Evolutionary conservation across 2,888 invertebrate species (phyloP).

Genomic region (Lydus trimaculatus): DNA sequence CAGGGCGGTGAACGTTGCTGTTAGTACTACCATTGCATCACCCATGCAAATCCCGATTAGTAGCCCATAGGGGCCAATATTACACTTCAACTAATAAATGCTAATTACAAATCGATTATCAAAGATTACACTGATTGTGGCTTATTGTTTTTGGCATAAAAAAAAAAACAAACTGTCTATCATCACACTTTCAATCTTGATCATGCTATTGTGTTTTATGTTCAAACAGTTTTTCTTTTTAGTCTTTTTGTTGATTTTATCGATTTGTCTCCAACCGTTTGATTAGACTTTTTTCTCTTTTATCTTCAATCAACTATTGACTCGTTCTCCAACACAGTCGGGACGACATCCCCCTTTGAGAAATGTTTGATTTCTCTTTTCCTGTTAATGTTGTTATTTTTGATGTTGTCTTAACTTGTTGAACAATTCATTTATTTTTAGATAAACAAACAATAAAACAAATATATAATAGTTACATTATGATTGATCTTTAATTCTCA

Average conservation of each 20-base stretch:
- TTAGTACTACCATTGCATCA: not conserved
- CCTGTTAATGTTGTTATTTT: not conserved
- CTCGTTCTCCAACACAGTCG: not conserved
- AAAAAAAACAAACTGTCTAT: not conserved
- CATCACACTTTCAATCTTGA: not conserved
- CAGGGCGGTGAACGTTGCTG: slow-evolving; percentile 8
- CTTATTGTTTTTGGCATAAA: not conserved
- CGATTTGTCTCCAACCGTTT: slow-evolving; percentile 1
- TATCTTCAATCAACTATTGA: not conserved
- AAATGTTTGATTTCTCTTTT: not conserved
- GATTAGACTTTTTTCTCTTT: not conserved
- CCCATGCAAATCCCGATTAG: slow-evolving; percentile 23
- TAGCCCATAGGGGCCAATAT: slow-evolving; percentile 39
- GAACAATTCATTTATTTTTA: not conserved
- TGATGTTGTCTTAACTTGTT: not conserved
- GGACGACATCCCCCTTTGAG: not conserved
- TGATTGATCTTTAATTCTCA: not conserved
- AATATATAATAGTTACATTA: too few relatives aligned
- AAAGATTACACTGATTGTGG: slow-evolving; percentile 16
- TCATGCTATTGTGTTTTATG: not conserved
- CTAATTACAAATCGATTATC: slow-evolving; percentile 46
- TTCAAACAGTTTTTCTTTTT: not conserved
- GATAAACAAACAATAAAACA: not conserved
- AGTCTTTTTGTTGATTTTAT: not conserved
- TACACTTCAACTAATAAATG: slow-evolving; percentile 43